Percentiles rank a stretch among this genome's conserved stretches.
Evolutionary conservation across 2,797 vertebrate genomes (phyloP).

Genomic region (Acipenser ruthenus): DNA sequence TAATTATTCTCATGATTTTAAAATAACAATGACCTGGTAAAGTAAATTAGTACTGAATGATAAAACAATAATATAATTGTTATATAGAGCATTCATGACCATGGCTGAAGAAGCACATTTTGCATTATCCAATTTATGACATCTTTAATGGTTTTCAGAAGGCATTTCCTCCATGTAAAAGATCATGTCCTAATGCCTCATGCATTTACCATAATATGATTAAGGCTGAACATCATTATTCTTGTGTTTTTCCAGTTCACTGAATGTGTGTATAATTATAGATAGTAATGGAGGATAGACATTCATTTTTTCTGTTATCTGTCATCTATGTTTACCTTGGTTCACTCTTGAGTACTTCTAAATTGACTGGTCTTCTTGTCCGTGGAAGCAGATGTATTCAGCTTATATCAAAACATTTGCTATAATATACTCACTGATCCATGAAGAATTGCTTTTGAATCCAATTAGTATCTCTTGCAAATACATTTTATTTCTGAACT

Average conservation of each 20-base stretch:
- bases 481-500: not conserved
- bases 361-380: constrained; percentile 1
- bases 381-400: not conserved
- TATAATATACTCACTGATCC: not conserved
- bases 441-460: constrained; percentile 1
- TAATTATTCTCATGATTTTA: too few relatives aligned
- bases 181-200: not conserved
- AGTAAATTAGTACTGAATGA: too few relatives aligned
- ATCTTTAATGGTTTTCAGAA: constrained; percentile 51
- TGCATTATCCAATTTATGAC: constrained; percentile 21
- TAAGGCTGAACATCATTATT: not conserved
- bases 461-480: not conserved
- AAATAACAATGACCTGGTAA: too few relatives aligned
- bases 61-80: too few relatives aligned
- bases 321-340: not conserved
- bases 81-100: too few relatives aligned
- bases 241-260: not conserved
- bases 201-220: not conserved
- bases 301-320: not conserved
- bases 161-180: not conserved
- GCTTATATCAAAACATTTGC: not conserved
- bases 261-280: not conserved
- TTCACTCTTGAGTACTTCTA: not conserved
- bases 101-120: too few relatives aligned
- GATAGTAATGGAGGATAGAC: not conserved